These are phyloP conservation scores for Notolepis coatsorum DNA, from an alignment of 2,797 vertebrate species.

Conservation along the genomic window DNA sequence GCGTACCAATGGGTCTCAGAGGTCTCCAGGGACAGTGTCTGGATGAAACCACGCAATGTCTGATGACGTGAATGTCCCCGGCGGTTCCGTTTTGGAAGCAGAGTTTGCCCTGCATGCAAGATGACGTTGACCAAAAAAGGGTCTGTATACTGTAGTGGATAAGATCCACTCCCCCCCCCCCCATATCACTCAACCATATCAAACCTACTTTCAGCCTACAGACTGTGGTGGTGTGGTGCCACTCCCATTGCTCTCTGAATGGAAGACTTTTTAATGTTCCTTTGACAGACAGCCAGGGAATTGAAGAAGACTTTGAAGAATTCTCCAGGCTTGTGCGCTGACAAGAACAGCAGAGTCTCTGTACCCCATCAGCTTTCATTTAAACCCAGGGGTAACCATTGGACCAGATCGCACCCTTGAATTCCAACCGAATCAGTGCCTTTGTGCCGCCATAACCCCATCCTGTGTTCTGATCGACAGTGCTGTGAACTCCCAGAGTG, in stretches of 20 bases:
- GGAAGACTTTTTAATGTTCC: neutral
- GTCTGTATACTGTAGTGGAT: neutral
- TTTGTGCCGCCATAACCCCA: slow-evolving; percentile 25
- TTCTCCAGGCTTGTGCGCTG: neutral
- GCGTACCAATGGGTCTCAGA: too few species aligned
- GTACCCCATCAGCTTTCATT: neutral
- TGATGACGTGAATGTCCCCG: too few species aligned
- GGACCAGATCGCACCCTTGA: neutral
- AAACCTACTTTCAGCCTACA: neutral
- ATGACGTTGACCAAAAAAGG: neutral
- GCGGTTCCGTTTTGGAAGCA: too few species aligned
- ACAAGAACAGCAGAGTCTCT: neutral
- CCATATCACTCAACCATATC: neutral
- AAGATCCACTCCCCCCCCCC: neutral
- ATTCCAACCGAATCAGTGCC: slow-evolving; percentile 22
- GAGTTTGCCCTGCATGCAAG: neutral
- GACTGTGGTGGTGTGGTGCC: neutral
- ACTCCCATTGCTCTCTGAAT: neutral
- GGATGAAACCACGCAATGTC: too few species aligned
- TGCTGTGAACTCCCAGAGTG: slow-evolving; percentile 20
- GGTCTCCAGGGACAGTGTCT: too few species aligned
- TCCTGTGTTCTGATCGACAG: slow-evolving; percentile 28
- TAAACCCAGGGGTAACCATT: slow-evolving; percentile 16
- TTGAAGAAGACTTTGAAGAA: slow-evolving; percentile 8
- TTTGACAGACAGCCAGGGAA: slow-evolving; percentile 3